These are phyloP conservation scores for Dolichallabes microphthalmus DNA, from an alignment of 2,113 vertebrate species.

Conservation along the genomic window DNA sequence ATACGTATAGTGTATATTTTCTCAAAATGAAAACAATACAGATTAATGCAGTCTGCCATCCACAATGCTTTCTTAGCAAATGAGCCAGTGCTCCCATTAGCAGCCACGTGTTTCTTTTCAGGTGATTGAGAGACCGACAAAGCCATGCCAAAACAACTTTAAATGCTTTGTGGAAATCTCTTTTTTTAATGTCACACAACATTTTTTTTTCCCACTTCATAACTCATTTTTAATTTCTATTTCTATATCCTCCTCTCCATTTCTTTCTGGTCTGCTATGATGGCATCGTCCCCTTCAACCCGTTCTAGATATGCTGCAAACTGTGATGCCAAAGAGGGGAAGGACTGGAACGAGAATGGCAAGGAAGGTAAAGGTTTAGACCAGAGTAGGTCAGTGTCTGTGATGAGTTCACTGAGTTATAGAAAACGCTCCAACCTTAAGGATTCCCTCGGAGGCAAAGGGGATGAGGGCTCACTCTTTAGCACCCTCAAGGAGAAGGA, in stretches of 20 bases:
- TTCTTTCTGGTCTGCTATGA: slow-evolving; percentile 22
- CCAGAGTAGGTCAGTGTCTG: slow-evolving; percentile 77
- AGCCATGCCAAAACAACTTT: not conserved
- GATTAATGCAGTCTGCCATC: not conserved
- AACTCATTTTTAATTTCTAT: slow-evolving; percentile 49
- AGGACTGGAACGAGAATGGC: slow-evolving; percentile 72
- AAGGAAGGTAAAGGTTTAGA: slow-evolving; percentile 79
- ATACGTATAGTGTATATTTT: not conserved
- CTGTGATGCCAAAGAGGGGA: slow-evolving; percentile 68
- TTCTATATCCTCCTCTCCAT: slow-evolving; percentile 35
- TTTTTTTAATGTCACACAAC: slow-evolving; percentile 49
- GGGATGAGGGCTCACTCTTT: slow-evolving; percentile 80
- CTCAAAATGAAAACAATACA: not conserved
- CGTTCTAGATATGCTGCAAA: slow-evolving; percentile 72
- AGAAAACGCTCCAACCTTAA: slow-evolving; percentile 82
- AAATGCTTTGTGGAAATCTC: slow-evolving; percentile 20
- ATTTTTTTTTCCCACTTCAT: slow-evolving; percentile 42
- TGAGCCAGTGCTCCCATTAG: not conserved
- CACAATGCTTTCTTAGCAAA: not conserved
- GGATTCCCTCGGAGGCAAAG: slow-evolving; percentile 80
- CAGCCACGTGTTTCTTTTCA: not conserved
- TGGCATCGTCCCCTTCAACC: slow-evolving; percentile 9
- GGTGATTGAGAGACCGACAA: not conserved
- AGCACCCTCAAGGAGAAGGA: slow-evolving; percentile 78
- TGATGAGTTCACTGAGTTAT: slow-evolving; percentile 91